Evolutionary conservation across 92 coral and sea anemone genomes (phyloP).

Genomic region (Zoanthus sansibaricus): DNA sequence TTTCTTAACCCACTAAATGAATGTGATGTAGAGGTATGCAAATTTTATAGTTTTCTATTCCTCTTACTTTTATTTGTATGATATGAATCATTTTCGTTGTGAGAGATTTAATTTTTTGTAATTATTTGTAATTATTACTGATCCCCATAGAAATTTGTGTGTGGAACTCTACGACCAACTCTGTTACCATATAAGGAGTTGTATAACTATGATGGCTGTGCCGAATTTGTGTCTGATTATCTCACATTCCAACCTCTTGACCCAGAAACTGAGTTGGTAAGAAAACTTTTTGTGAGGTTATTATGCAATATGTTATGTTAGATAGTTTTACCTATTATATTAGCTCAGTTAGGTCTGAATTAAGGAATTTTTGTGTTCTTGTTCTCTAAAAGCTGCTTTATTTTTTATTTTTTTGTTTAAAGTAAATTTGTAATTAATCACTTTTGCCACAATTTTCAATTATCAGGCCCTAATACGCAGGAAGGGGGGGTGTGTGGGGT

Average conservation of each 20-base stretch:
- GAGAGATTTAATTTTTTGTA: not conserved
- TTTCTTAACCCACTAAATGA: constrained; percentile 89
- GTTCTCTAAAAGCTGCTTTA: too few relatives aligned
- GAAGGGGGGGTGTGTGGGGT: too few relatives aligned
- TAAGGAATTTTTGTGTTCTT: too few relatives aligned
- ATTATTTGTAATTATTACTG: not conserved
- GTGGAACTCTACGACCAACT: constrained; percentile 92
- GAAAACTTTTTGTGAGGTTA: constrained; percentile 2
- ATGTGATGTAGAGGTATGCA: constrained; percentile 84
- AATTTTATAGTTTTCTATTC: too few relatives aligned
- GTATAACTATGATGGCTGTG: constrained; percentile 96
- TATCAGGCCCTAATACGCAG: too few relatives aligned
- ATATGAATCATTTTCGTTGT: not conserved
- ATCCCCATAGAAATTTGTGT: constrained; percentile 86
- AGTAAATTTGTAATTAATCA: too few relatives aligned
- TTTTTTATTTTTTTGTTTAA: too few relatives aligned
- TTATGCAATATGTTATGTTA: not conserved
- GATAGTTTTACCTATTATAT: too few relatives aligned
- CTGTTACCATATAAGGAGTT: constrained; percentile 89
- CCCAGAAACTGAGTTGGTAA: constrained; percentile 95
- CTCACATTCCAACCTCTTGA: constrained; percentile 91
- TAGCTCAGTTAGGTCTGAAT: too few relatives aligned
- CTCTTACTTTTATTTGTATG: too few relatives aligned
- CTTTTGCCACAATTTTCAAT: too few relatives aligned
- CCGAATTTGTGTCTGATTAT: constrained; percentile 98